phyloP scores from a whole-genome alignment of 2,888 invertebrate genomes.

The Rhopalosiphum nymphaeae region DNA sequence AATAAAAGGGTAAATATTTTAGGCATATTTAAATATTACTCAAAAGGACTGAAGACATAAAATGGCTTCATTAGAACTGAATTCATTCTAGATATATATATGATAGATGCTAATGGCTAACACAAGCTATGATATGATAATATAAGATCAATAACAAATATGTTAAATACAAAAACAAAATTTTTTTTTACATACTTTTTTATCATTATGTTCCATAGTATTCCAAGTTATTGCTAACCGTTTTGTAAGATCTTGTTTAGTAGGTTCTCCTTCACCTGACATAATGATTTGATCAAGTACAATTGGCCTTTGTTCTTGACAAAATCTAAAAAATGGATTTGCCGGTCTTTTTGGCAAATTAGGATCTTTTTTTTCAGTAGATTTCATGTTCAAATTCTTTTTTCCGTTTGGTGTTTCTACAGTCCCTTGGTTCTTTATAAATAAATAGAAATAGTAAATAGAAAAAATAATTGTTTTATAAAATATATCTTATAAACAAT shows the following conservation, averaged over 20 bases:
- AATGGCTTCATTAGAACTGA: not conserved
- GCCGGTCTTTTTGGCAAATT: slow-evolving; percentile 85
- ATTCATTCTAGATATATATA: not conserved
- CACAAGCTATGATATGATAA: not conserved
- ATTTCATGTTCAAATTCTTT: slow-evolving; percentile 66
- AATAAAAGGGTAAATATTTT: not conserved
- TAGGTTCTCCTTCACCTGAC: slow-evolving; percentile 78
- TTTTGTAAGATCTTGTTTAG: slow-evolving; percentile 82
- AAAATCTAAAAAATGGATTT: slow-evolving; percentile 86
- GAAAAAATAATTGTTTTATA: not conserved
- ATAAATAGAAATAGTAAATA: not conserved
- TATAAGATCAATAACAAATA: not conserved
- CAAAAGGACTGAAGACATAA: not conserved
- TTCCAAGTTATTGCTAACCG: slow-evolving; percentile 83
- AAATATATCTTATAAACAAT: not conserved
- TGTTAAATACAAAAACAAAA: not conserved
- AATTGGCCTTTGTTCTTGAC: slow-evolving; percentile 82
- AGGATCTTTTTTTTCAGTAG: slow-evolving; percentile 76
- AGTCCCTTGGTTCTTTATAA: slow-evolving; percentile 40
- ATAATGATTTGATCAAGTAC: slow-evolving; percentile 72
- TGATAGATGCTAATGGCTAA: not conserved
- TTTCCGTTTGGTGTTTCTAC: slow-evolving; percentile 54
- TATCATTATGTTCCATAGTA: slow-evolving; percentile 78
- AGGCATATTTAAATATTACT: not conserved
- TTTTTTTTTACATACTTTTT: slow-evolving; percentile 74